These are phyloP conservation scores for Pentalonia nigronervosa DNA, from an alignment of 1,140 invertebrate species.

Conservation along the genomic window DNA sequence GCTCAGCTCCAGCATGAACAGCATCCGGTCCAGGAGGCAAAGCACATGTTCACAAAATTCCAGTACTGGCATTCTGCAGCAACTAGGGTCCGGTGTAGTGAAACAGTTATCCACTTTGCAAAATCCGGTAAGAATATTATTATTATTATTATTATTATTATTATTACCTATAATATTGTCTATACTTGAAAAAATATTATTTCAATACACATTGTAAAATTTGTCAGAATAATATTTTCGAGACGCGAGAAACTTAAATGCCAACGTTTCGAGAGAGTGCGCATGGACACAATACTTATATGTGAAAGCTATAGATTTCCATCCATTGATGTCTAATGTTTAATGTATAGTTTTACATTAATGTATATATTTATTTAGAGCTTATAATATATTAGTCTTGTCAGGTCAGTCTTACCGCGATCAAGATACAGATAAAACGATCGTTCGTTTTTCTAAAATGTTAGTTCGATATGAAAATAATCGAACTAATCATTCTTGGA, in stretches of 20 bases:
- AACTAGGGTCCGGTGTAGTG: conserved; percentile 86
- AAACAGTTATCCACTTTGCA: conserved; percentile 67
- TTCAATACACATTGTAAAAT: neutral
- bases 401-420: too few relatives aligned
- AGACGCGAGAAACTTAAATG: too few relatives aligned
- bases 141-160: neutral
- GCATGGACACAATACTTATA: too few relatives aligned
- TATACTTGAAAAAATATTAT: neutral
- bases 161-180: neutral
- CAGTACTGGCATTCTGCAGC: conserved; percentile 79
- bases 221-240: neutral
- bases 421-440: too few relatives aligned
- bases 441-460: too few relatives aligned
- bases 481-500: too few relatives aligned
- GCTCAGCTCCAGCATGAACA: conserved; percentile 82
- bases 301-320: too few relatives aligned
- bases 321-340: too few relatives aligned
- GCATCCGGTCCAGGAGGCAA: conserved; percentile 79
- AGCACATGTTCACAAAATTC: conserved; percentile 72
- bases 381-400: too few relatives aligned
- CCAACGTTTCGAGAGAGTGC: too few relatives aligned
- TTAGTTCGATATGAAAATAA: too few relatives aligned
- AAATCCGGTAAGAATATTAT: conserved; percentile 27
- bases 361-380: neutral
- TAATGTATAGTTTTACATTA: neutral